phyloP scores from a whole-genome alignment of 1,140 invertebrate species.

The Pseudoatta argentina region DNA sequence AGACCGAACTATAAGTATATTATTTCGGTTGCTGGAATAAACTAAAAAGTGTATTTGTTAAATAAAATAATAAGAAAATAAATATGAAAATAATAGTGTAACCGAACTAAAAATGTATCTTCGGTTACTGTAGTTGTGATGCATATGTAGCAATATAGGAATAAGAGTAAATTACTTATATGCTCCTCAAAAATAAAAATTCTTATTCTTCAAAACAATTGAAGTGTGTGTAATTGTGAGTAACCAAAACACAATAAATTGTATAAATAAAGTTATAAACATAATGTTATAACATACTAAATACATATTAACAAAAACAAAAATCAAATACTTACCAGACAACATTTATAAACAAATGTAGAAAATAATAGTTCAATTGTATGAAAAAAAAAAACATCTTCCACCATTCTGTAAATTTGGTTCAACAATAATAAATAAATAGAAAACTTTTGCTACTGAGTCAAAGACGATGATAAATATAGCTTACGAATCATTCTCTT shows the following conservation, averaged over 20 bases:
- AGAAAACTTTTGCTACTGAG: neutral
- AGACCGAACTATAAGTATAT: slow-evolving; percentile 73
- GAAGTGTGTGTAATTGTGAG: slow-evolving; percentile 9
- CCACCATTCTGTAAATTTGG: neutral
- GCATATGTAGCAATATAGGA: neutral
- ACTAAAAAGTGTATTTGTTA: slow-evolving; percentile 14
- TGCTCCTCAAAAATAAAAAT: neutral
- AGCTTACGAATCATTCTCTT: neutral
- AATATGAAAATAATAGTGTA: slow-evolving; percentile 55
- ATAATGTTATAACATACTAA: neutral
- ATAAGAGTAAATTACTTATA: neutral
- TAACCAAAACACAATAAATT: neutral
- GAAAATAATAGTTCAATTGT: neutral
- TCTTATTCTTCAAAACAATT: slow-evolving; percentile 35
- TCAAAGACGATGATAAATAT: neutral
- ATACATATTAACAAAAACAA: neutral
- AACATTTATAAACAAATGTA: slow-evolving; percentile 2
- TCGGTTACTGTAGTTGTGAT: slow-evolving; percentile 65
- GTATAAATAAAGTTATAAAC: neutral
- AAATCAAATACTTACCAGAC: neutral
- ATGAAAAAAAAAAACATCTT: neutral
- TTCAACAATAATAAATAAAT: slow-evolving; percentile 15
- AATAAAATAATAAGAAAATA: neutral
- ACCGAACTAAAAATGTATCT: slow-evolving; percentile 72
- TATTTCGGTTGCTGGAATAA: slow-evolving; percentile 74